phyloP scores from a whole-genome alignment of 2,113 vertebrate genomes.

The Actenoides lindsayi region DNA sequence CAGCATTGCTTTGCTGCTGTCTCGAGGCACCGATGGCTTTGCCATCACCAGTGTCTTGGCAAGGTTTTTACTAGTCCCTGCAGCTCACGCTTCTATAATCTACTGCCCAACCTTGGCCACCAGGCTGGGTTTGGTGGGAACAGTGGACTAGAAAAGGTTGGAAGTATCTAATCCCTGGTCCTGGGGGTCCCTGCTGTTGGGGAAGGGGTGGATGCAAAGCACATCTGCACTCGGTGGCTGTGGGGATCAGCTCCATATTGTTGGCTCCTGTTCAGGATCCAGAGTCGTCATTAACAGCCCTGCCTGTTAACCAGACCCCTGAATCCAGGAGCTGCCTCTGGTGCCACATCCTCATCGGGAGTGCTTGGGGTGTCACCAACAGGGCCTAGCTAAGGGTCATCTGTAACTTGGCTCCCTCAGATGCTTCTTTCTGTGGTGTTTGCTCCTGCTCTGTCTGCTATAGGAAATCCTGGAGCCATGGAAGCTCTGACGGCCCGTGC shows the following conservation, averaged over 20 bases:
- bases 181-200: fast-evolving
- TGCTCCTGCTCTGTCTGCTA: neutral
- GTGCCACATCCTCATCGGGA: neutral
- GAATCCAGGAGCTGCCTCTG: neutral
- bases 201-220: neutral
- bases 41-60: neutral
- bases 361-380: fast-evolving
- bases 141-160: neutral
- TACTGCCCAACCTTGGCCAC: neutral
- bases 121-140: neutral
- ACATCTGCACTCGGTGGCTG: neutral
- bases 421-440: neutral
- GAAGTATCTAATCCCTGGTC: neutral
- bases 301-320: neutral
- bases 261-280: neutral
- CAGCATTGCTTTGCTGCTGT: neutral
- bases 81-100: fast-evolving
- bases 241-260: fast-evolving
- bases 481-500: neutral
- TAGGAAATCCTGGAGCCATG: neutral
- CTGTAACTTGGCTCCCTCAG: fast-evolving
- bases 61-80: fast-evolving
- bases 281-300: neutral
- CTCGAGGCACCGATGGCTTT: fast-evolving
- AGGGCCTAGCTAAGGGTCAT: neutral